Conservation (phyloP, 2,797 vertebrate genomes). For the Vipera latastei region DNA sequence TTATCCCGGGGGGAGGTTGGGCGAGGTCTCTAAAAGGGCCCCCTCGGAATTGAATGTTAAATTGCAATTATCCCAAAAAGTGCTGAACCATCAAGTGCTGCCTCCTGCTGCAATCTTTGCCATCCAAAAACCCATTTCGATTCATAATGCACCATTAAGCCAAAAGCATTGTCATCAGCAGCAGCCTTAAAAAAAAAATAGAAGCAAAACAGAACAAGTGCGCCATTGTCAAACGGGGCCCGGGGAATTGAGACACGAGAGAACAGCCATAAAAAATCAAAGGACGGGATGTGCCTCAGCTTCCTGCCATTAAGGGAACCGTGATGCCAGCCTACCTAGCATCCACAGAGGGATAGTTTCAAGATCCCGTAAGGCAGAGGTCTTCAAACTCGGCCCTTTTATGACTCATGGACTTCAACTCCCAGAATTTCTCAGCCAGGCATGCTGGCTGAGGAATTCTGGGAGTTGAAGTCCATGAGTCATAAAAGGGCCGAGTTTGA, state of each 20-base stretch:
- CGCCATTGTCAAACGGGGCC: neutral
- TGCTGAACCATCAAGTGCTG: neutral
- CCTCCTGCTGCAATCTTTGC: slow-evolving; percentile 30
- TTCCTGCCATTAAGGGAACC: neutral
- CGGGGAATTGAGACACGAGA: neutral
- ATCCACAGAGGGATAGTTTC: neutral
- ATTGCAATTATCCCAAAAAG: neutral
- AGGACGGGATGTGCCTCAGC: neutral
- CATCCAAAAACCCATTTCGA: slow-evolving; percentile 46
- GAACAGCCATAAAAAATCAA: neutral
- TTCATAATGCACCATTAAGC: slow-evolving; percentile 35
- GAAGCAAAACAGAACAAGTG: no score
- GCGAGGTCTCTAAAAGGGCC: neutral
- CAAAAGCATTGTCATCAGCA: slow-evolving; percentile 20
- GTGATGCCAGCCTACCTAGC: neutral
- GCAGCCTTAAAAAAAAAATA: slow-evolving; percentile 14
- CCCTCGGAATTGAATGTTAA: neutral
- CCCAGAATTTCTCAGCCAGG: no score
- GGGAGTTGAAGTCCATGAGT: no score
- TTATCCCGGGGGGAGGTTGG: neutral
- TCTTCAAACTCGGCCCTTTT: no score
- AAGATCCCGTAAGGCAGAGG: neutral
- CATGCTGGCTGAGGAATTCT: no score
- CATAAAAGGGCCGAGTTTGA: no score
- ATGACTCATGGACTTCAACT: no score